Base-by-base conservation (phyloP, 2,797 vertebrate genomes). In the Hephaestus fuliginosus region DNA sequence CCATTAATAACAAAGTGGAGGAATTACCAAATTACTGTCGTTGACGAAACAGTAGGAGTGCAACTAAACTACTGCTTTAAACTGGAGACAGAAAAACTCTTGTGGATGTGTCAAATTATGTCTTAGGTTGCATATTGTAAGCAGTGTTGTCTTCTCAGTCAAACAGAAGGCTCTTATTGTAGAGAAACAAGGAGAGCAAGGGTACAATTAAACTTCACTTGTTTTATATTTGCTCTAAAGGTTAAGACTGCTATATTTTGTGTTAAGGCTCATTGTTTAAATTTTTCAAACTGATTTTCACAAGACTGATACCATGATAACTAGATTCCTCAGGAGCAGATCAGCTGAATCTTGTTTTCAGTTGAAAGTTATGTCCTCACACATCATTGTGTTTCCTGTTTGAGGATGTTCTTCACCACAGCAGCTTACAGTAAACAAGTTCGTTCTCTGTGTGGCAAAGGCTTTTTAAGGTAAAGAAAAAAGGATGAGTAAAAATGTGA, bases 1-100 rank as follows among this genome's bases (percentile, higher is more conserved):
- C 74, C 82, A 83, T 89, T 82, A 80, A 81, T 51, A 69, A 68
- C 33, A 74, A 79, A 86, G 51, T 74, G 43, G 52, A 83, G 76
- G 67, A 63, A 67, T 10, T 83, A 74, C 72, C 44, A 62, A 73
- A 72, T 76, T 60, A 63, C 74, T 78, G 63, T 73, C 68, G 53
- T 14, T 80, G 68, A 74, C 1, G 15, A 55, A 70, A 74, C 41
- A 58, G 15, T 48, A 81, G 76, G n/a, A 60, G 7, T 14, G 36
- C 30, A 72, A 78, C 57, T 68, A 58, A 58, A 46, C 1, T 14
- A 10, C 1, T n/a, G 44, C 17, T 65, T 61, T 53, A 43, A 73
- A 74, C 7, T 56, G 1, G 5, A 60, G 74, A 51, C 10, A 10
- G 1, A 51, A 49, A 44, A 22, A 13, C 44, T 57, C 0, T 11